phyloP scores from a whole-genome alignment of 2,888 invertebrate genomes.

The Zygogramma bicolorata region DNA sequence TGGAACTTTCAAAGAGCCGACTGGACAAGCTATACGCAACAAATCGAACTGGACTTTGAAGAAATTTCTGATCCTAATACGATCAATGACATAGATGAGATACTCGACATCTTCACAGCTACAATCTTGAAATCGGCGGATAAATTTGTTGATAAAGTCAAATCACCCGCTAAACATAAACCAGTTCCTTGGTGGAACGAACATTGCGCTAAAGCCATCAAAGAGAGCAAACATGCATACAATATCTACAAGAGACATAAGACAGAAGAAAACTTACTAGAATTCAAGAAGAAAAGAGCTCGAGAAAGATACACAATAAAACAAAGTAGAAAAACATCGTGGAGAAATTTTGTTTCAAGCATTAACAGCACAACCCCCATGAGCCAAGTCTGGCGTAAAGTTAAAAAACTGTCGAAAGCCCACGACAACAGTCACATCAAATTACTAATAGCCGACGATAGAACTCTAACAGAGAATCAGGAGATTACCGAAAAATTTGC shows the following conservation, averaged over 20 bases:
- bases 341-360: not conserved
- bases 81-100: conserved; percentile 4
- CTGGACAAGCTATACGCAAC: not conserved
- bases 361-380: conserved; percentile 13
- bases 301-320: not conserved
- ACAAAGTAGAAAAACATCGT: conserved; percentile 1
- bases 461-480: not conserved
- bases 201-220: conserved; percentile 12
- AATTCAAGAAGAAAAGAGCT: conserved; percentile 6
- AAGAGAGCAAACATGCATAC: conserved; percentile 17
- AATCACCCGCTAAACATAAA: conserved; percentile 13
- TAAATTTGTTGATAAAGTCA: not conserved
- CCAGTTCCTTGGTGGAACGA: conserved; percentile 8
- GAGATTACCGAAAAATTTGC: conserved; percentile 5
- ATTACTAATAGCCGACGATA: not conserved
- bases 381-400: conserved; percentile 9
- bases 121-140: not conserved
- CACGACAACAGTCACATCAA: not conserved
- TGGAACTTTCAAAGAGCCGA: not conserved
- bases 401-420: conserved; percentile 9
- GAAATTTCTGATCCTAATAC: not conserved
- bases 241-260: conserved; percentile 6
- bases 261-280: conserved; percentile 17
- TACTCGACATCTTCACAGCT: not conserved
- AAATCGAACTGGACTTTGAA: conserved; percentile 7